Evolutionary conservation across 1,140 invertebrate species (phyloP), one percentile per base, ranked within the genome.

Genomic region (Phymorhynchus buccinoides): DNA sequence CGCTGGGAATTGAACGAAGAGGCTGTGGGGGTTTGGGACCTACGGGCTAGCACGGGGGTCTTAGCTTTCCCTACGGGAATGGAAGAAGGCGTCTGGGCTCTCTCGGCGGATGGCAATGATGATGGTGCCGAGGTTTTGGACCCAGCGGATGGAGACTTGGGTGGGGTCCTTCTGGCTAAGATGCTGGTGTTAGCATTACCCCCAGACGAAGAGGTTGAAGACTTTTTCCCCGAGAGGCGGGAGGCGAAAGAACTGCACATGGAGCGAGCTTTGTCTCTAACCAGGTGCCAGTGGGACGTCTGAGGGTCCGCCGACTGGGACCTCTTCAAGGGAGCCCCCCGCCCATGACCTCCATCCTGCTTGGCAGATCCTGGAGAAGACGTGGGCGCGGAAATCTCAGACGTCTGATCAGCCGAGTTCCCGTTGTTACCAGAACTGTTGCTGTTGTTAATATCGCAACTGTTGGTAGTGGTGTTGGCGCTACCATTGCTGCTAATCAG

Each of bases 311-410:
- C 27, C 27, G 85, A 79, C 66, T 18, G 39, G 71, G 73, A 48
- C 75, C 39, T 6, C 32, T 42, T 71, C 56, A 62, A 27, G 14
- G 89, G 89, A 52, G 87, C 85, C 42, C 89, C 88, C n/a, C 89
- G 84, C 37, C 89, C 88, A 6, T 62, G 18, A 2, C n/a, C 14
- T 27, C 7, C n/a, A n/a, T n/a, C n/a, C n/a, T n/a, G n/a, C n/a
- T n/a, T n/a, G n/a, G n/a, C n/a, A n/a, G n/a, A n/a, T n/a, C n/a
- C n/a, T n/a, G n/a, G 14, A 27, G 88, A 87, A 27, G 71, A n/a
- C 56, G 18, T 48, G 18, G 44, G 44, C 7, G 44, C 18, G 44
- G 44, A 48, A 18, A 18, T 48, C 44, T 18, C 44, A 9, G 7
- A 6, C 18, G 44, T 18, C 6, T 6, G 18, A 18, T 48, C 44